These are phyloP conservation scores for Zeuzera pyrina DNA, from an alignment of 2,888 invertebrate genomes.

Conservation along the genomic window DNA sequence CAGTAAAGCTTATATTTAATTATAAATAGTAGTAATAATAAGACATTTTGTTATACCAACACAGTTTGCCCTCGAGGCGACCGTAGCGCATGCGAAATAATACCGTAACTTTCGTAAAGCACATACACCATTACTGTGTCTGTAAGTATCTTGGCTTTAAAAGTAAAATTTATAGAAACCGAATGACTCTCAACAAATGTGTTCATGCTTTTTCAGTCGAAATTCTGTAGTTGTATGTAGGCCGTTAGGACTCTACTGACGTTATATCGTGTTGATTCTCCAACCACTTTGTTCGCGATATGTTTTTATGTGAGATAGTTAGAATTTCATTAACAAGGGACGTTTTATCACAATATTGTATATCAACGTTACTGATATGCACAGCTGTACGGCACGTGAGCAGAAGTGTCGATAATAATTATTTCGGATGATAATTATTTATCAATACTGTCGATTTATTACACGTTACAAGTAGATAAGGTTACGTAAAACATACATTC, in stretches of 20 bases:
- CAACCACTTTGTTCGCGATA: constrained; percentile 54
- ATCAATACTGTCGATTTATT: no score
- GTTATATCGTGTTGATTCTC: constrained; percentile 58
- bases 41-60: constrained; percentile 14
- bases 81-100: constrained; percentile 58
- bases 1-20: no score
- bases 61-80: constrained; percentile 53
- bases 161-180: no score
- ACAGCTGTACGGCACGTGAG: no score
- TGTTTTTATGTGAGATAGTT: constrained; percentile 34
- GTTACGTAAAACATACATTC: no score
- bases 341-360: constrained; percentile 22
- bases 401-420: no score
- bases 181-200: constrained; percentile 14
- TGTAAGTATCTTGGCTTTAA: no score
- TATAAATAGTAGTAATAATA: no score
- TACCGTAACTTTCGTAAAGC: constrained; percentile 21
- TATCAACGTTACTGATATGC: constrained; percentile 1
- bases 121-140: constrained; percentile 36
- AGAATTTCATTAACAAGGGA: constrained; percentile 22
- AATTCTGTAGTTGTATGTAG: constrained; percentile 23
- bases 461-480: no score
- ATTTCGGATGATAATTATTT: no score
- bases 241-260: constrained; percentile 50
- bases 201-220: no score